Percentiles rank a stretch among this genome's conserved stretches.
These are phyloP conservation scores for Apodemia zela DNA, from an alignment of 2,888 invertebrate genomes.

Conservation along the genomic window DNA sequence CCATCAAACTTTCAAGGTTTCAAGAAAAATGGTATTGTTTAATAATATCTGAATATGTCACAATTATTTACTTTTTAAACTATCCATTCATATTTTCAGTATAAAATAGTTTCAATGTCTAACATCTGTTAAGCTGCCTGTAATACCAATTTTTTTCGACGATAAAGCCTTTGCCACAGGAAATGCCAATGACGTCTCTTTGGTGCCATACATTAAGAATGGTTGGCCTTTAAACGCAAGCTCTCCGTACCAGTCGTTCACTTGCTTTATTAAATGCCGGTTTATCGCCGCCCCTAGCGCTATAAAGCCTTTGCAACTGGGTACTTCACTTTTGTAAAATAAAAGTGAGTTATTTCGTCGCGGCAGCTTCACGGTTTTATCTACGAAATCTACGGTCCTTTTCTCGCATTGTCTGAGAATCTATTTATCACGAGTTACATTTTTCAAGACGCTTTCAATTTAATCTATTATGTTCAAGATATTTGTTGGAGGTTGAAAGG, in stretches of 20 bases:
- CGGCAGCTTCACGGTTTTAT: constrained; percentile 48
- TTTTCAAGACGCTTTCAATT: constrained; percentile 15
- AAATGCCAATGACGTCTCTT: neutral
- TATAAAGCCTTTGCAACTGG: constrained; percentile 48
- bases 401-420: constrained; percentile 56
- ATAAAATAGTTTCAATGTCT: neutral
- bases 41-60: too few relatives aligned
- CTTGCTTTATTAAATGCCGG: constrained; percentile 51
- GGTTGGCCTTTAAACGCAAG: neutral
- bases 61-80: too few relatives aligned
- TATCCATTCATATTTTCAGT: too few relatives aligned
- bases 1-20: too few relatives aligned
- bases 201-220: constrained; percentile 10
- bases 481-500: neutral
- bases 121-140: neutral
- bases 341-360: constrained; percentile 54
- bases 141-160: neutral
- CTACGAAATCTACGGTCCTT: constrained; percentile 50
- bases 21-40: too few relatives aligned
- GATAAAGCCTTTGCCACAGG: neutral
- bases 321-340: constrained; percentile 54
- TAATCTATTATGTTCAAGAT: constrained; percentile 6
- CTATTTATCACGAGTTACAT: constrained; percentile 47
- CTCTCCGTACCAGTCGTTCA: constrained; percentile 30
- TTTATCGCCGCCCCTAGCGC: constrained; percentile 49